Base-by-base conservation (phyloP, 2,888 invertebrate genomes). In the Metallyticus violacea region DNA sequence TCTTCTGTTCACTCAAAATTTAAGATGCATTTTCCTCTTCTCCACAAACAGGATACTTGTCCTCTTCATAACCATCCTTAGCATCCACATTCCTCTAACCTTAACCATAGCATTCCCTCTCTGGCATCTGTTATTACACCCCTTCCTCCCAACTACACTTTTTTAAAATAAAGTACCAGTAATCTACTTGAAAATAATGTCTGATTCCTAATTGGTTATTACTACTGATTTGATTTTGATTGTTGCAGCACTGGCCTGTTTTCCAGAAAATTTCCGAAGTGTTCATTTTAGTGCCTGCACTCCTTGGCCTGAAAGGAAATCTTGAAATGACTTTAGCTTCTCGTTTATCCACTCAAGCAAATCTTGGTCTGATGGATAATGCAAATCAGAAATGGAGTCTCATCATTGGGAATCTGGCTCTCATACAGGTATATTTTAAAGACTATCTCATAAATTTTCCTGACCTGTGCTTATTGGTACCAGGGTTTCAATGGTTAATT, bases 261-360 rank as follows among this genome's bases (percentile, higher is more conserved):
- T 98, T 96, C 92, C 93, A 93, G 89, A 92, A 95, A 90, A 95
- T 98, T 26, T 95, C 97, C 7, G 98, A 98, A 93, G 96, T 97
- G 29, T 97, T 97, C 91, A 97, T 98, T 89, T 92, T 98, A 90
- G 97, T 98, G 79, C 98, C 98, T 86, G 97, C 98, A 7, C 93
- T 98, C 79, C 92, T 98, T 87, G 98, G 98, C 7, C 93, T 98
- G 26, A 98, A 98, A 92, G 98, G 98, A 88, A 98, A 98, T 91
- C 93, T 98, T 89, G 98, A 98, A 93, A 98, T 98, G 98, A 98
- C 98, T 29, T 92, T 98, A 90, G 98, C 98, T 22, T 97, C 98
- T 81, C 93, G 98, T 86, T 93, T 98, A 5, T 98, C 98, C 22
- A 98, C 98, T n/a, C 96, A 97, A 92, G 97, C 97, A 22, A 97